These are phyloP conservation scores for Pseudochromis fuscus DNA, from an alignment of 2,797 vertebrate genomes.

Conservation along the genomic window DNA sequence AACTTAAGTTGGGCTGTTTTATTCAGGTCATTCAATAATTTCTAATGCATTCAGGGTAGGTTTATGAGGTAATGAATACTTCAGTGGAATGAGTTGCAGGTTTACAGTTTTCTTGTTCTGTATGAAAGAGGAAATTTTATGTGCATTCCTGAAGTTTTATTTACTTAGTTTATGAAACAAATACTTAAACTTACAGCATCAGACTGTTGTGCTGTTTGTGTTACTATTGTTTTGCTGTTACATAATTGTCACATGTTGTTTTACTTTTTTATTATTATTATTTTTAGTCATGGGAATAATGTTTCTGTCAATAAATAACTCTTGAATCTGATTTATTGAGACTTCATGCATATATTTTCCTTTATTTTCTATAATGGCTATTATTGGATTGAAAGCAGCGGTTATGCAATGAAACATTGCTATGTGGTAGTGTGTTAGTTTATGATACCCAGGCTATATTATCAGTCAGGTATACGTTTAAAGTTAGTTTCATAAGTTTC, in stretches of 20 bases:
- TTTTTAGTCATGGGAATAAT: constrained; percentile 15
- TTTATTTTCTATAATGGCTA: too few species aligned
- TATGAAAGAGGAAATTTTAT: neutral
- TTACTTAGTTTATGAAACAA: constrained; percentile 3
- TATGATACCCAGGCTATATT: too few species aligned
- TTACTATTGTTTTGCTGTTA: constrained; percentile 6
- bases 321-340: neutral
- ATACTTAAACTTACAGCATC: neutral
- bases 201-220: neutral
- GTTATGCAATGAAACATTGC: too few species aligned
- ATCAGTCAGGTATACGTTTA: too few species aligned
- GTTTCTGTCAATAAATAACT: constrained; percentile 45
- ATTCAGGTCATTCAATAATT: constrained; percentile 3
- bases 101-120: constrained; percentile 44
- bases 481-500: too few species aligned
- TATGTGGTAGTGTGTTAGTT: too few species aligned
- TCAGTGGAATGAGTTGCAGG: neutral
- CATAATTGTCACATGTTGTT: constrained; percentile 3
- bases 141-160: constrained; percentile 14
- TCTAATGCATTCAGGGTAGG: neutral
- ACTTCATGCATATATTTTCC: neutral
- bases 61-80: neutral
- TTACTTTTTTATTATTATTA: constrained; percentile 22
- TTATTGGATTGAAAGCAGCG: too few species aligned
- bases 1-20: neutral